Conservation (phyloP, 2,888 invertebrate species). For the Bellardia pandia region DNA sequence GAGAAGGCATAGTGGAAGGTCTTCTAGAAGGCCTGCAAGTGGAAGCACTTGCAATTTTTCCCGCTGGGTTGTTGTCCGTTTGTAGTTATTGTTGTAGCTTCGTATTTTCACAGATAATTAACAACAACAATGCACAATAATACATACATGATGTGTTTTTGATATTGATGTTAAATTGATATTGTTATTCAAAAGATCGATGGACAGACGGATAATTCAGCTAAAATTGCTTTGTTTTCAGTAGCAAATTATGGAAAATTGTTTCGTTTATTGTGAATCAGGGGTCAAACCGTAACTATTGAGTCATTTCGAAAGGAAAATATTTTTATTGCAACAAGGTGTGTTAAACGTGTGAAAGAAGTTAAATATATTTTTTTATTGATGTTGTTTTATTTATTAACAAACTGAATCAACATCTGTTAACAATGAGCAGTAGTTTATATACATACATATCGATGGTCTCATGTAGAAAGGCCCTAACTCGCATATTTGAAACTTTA, state of each 20-base stretch:
- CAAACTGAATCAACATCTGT: slow-evolving; percentile 15
- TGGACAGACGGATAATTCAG: not conserved
- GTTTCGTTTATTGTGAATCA: slow-evolving; percentile 39
- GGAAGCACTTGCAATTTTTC: too few species aligned
- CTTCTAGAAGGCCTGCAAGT: too few species aligned
- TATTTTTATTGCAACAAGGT: slow-evolving; percentile 45
- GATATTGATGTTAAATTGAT: slow-evolving; percentile 17
- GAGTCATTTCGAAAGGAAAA: slow-evolving; percentile 38
- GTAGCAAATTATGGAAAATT: slow-evolving; percentile 35
- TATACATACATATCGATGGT: not conserved
- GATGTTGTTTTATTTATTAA: not conserved
- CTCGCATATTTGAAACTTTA: too few species aligned
- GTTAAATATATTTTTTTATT: slow-evolving; percentile 6
- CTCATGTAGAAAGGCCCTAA: too few species aligned
- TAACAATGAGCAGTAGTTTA: not conserved
- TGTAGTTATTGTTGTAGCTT: slow-evolving; percentile 32
- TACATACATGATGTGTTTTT: slow-evolving; percentile 21
- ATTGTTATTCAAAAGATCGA: slow-evolving; percentile 25
- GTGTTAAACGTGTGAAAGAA: slow-evolving; percentile 57
- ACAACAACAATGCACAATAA: slow-evolving; percentile 9
- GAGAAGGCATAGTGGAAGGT: too few species aligned
- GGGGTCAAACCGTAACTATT: slow-evolving; percentile 42
- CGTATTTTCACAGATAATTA: slow-evolving; percentile 31
- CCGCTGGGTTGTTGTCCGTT: not conserved
- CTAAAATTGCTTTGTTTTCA: slow-evolving; percentile 24